Evolutionary conservation across 1,140 invertebrate genomes (phyloP).

Genomic region (Chrysoperla carnea): DNA sequence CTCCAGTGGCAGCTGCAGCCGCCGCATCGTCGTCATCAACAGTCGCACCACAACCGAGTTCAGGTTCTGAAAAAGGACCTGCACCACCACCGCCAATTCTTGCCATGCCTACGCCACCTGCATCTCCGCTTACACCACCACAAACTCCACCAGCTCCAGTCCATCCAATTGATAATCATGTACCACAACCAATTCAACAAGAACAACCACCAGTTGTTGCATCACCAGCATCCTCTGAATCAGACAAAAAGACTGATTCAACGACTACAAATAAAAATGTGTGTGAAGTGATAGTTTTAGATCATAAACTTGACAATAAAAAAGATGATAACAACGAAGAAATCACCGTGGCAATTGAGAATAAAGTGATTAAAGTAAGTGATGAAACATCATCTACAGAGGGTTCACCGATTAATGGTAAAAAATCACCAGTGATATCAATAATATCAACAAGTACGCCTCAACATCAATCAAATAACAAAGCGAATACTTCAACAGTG

Average conservation of each 20-base stretch:
- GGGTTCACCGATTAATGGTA: no score
- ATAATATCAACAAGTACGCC: no score
- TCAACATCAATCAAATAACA: no score
- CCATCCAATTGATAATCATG: constrained; percentile 3
- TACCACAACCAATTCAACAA: constrained; percentile 2
- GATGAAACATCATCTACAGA: no score
- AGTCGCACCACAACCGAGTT: constrained; percentile 1
- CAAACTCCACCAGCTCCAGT: constrained; percentile 10
- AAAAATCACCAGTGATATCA: no score
- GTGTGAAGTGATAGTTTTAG: no score
- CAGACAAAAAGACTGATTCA: constrained; percentile 7
- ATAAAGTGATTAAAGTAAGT: no score
- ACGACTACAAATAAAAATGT: no score
- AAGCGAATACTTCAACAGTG: constrained; percentile 34
- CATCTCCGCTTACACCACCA: constrained; percentile 22
- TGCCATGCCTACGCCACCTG: constrained; percentile 27
- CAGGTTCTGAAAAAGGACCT: background rate
- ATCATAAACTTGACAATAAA: no score
- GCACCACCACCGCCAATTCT: constrained; percentile 15
- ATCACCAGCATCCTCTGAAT: constrained; percentile 6
- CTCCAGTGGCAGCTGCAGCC: constrained; percentile 19
- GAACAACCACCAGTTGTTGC: constrained; percentile 6
- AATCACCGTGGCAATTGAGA: no score
- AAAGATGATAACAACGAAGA: no score
- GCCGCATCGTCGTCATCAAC: constrained; percentile 15